phyloP scores from a whole-genome alignment of 2,113 vertebrate species.

The Ciconia maguari region DNA sequence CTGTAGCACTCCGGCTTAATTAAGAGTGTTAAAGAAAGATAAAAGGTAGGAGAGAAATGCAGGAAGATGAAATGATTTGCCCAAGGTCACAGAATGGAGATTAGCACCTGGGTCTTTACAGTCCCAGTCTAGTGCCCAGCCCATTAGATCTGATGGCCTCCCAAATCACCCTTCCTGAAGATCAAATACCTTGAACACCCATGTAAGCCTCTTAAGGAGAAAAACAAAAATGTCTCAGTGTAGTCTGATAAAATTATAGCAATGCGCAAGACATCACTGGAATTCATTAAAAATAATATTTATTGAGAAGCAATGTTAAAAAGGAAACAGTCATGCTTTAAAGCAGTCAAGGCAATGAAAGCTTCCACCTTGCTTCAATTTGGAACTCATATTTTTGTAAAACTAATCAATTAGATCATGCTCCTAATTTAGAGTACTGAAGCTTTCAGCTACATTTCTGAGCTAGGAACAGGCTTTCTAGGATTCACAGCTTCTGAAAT shows the following conservation, averaged over 20 bases:
- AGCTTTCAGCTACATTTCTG: constrained; percentile 28
- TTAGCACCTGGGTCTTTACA: constrained; percentile 14
- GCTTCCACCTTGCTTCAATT: not conserved
- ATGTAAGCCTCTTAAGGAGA: not conserved
- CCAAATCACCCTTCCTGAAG: not conserved
- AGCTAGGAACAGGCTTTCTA: constrained; percentile 3
- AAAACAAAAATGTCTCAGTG: not conserved
- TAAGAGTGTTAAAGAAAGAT: constrained; percentile 54
- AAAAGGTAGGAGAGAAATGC: constrained; percentile 48
- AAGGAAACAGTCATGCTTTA: not conserved
- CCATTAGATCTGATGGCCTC: not conserved
- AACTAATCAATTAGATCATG: constrained; percentile 36
- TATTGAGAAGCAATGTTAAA: constrained; percentile 10
- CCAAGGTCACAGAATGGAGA: constrained; percentile 47
- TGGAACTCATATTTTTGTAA: constrained; percentile 6
- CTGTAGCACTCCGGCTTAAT: constrained; percentile 50
- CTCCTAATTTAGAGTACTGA: constrained; percentile 19
- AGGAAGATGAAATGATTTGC: constrained; percentile 41
- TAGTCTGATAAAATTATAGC: not conserved
- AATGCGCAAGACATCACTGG: not conserved
- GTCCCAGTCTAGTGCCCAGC: not conserved
- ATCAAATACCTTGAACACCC: not conserved
- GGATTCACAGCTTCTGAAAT: constrained; percentile 47
- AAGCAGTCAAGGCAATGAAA: not conserved
- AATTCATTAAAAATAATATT: constrained; percentile 16